phyloP scores from a whole-genome alignment of 2,113 vertebrate genomes.

The Indri indri region DNA sequence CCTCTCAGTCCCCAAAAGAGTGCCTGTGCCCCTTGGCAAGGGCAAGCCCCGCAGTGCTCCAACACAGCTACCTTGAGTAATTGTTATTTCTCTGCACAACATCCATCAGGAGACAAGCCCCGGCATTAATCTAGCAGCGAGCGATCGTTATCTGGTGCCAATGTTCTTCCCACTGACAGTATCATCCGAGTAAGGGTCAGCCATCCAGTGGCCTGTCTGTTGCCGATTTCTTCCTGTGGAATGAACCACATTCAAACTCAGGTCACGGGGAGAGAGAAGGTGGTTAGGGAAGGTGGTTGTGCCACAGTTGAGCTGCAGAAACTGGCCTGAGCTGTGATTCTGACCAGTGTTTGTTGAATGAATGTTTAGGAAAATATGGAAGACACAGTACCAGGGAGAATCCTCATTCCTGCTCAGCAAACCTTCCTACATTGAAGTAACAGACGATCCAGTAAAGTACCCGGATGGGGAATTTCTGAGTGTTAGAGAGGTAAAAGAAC shows the following conservation, averaged over 20 bases:
- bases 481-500: not conserved
- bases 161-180: constrained; percentile 70
- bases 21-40: not conserved
- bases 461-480: not conserved
- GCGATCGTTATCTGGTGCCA: constrained; percentile 70
- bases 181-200: constrained; percentile 79
- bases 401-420: not conserved
- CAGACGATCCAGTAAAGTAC: not conserved
- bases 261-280: not conserved
- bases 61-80: constrained; percentile 32
- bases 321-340: not conserved
- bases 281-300: not conserved
- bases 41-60: not conserved
- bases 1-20: not conserved
- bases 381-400: not conserved
- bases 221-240: constrained; percentile 36
- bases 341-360: not conserved
- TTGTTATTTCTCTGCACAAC: constrained; percentile 65
- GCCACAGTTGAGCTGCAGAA: not conserved
- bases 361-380: not conserved
- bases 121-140: constrained; percentile 76
- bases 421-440: not conserved
- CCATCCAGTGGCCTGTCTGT: constrained; percentile 55
- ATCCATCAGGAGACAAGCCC: constrained; percentile 69
- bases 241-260: not conserved